Evolutionary conservation across 2,113 vertebrate species (phyloP).

Genomic region (Bucco capensis): DNA sequence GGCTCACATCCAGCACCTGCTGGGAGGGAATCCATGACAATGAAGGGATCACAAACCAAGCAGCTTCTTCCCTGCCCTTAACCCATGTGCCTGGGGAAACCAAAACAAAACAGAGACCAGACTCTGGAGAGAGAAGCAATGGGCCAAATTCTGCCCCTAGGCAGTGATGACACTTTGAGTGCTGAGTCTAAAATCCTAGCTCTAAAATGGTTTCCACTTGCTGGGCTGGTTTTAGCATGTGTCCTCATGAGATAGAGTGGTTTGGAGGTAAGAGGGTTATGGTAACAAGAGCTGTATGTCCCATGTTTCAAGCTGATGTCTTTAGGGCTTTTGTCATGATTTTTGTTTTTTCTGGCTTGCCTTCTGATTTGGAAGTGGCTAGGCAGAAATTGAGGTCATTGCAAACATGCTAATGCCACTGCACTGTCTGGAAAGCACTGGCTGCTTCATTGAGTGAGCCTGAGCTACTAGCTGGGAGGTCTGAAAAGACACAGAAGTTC

Average conservation of each 20-base stretch:
- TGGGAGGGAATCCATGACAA: not conserved
- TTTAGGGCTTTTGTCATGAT: not conserved
- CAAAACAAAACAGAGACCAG: not conserved
- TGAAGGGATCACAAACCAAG: not conserved
- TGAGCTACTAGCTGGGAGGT: not conserved
- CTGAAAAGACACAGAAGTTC: not conserved
- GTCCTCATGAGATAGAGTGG: not conserved
- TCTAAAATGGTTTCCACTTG: not conserved
- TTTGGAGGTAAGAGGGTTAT: not conserved
- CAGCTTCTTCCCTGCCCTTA: not conserved
- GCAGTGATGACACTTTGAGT: rapidly evolving
- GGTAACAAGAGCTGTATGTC: not conserved
- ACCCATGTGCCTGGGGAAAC: not conserved
- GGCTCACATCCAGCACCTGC: not conserved
- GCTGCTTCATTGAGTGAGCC: not conserved
- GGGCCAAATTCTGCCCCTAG: not conserved
- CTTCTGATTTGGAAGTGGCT: not conserved
- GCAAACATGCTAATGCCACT: not conserved
- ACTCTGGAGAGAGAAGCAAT: not conserved
- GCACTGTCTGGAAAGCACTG: not conserved
- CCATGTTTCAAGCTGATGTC: not conserved
- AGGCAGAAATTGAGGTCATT: not conserved
- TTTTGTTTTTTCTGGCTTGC: not conserved
- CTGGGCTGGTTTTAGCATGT: not conserved
- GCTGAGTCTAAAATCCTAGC: rapidly evolving